These are phyloP conservation scores for Amiota minor DNA, from an alignment of 2,888 invertebrate genomes.

Conservation along the genomic window DNA sequence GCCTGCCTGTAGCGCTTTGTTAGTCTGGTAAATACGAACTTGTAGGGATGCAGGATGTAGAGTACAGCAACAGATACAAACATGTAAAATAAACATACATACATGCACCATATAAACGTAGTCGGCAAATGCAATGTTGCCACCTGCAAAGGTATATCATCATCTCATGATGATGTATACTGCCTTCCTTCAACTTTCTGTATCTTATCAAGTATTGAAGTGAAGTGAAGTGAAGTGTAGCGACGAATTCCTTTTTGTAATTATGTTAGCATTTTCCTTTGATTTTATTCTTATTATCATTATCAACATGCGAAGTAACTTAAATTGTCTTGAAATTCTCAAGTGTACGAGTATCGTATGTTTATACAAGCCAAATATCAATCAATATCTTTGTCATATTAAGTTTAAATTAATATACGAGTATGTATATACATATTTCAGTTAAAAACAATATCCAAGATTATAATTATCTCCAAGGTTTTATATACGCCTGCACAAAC, in stretches of 20 bases:
- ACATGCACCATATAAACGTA: background rate
- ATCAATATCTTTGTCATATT: background rate
- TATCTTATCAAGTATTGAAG: too few relatives aligned
- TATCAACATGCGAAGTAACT: background rate
- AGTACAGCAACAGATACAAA: background rate
- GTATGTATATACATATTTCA: background rate
- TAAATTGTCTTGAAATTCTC: background rate
- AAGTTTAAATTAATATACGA: conserved; percentile 13
- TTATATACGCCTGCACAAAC: background rate
- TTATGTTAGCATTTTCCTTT: conserved; percentile 13
- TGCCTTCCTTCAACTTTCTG: background rate
- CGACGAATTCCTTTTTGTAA: conserved; percentile 21
- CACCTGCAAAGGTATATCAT: conserved; percentile 14
- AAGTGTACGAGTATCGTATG: background rate
- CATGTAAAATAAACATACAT: background rate
- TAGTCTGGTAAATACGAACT: background rate
- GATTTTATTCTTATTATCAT: background rate
- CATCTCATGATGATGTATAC: background rate
- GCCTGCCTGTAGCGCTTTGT: conserved; percentile 19
- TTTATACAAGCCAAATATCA: background rate
- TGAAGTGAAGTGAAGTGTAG: background rate
- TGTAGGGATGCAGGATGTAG: background rate
- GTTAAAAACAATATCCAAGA: too few relatives aligned
- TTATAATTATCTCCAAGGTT: too few relatives aligned
- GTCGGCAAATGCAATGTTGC: background rate